Base-by-base conservation (phyloP, 2,888 invertebrate genomes). In the Netelia melanura region DNA sequence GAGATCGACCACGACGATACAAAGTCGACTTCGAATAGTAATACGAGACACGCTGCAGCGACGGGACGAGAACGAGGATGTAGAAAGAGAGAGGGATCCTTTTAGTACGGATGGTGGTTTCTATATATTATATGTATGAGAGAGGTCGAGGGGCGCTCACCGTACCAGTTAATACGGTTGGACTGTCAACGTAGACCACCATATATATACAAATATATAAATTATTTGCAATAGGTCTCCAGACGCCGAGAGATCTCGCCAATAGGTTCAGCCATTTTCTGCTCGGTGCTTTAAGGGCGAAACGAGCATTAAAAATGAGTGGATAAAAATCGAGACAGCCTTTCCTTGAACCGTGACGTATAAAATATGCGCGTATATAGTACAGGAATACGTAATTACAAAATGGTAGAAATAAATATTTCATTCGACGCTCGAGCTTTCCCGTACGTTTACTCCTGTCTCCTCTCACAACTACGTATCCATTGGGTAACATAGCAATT, bases 391-490 rank as follows among this genome's bases (percentile, higher is more conserved):
- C 21, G 21, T 88, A 88, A 89, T 89, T 88, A 85, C 84, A 77
- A 58, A 56, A 72, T 80, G 67, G 86, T 87, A 83, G 79, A 84
- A 86, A 87, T 89, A 88, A 89, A 88, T 89, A 89, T 88, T 90
- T 88, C 87, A 88, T 84, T 67, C 77, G 72, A 23, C 62, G 43
- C 62, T 68, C 38, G 56, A 75, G 62, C 64, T 52, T 75, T n/a
- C 5, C 5, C 14, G 71, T 72, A 54, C 44, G 70, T 61, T 38
- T 38, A 6, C 38, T 38, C 38, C 38, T 6, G 6, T 6, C 6
- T 6, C 38, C 38, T 17, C n/a, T 48, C 14, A 8, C 30, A 38
- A 43, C 9, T 68, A 68, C 17, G 21, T 48, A 48, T 48, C 10
- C 11, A 48, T 14, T 14, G 11, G 44, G 58, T 58, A 61, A 23